Percentiles rank a stretch among this genome's conserved stretches.
Evolutionary conservation across 2,888 invertebrate genomes (phyloP).

Genomic region (Nymphalis polychloros): DNA sequence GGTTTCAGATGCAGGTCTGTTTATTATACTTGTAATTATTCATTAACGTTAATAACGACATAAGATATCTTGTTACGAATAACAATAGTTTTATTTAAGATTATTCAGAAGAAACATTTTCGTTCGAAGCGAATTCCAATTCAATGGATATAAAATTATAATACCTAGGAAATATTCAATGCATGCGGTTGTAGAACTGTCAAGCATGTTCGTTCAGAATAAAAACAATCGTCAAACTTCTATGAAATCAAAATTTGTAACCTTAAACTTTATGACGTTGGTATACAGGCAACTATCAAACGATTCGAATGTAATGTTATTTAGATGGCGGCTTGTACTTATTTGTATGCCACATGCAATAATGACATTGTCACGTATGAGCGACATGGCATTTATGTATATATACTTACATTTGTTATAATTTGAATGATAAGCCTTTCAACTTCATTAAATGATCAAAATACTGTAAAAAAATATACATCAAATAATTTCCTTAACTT

Average conservation of each 20-base stretch:
- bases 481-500: too few relatives aligned
- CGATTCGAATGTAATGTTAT: constrained; percentile 30
- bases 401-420: constrained; percentile 24
- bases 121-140: too few relatives aligned
- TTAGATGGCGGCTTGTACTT: constrained; percentile 43
- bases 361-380: constrained; percentile 62
- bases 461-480: too few relatives aligned
- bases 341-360: constrained; percentile 57
- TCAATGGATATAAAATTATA: background rate
- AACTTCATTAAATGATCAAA: background rate
- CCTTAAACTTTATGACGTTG: constrained; percentile 37
- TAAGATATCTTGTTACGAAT: constrained; percentile 9
- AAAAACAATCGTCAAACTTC: constrained; percentile 42
- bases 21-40: background rate
- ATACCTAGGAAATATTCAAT: constrained; percentile 39
- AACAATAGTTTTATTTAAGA: background rate
- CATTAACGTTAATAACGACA: background rate
- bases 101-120: too few relatives aligned
- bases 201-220: constrained; percentile 41
- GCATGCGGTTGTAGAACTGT: constrained; percentile 42
- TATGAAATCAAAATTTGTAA: constrained; percentile 13
- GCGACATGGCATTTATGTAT: constrained; percentile 44
- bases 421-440: background rate
- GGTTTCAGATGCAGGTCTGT: constrained; percentile 78
- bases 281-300: constrained; percentile 41